Evolutionary conservation across 2,113 vertebrate species (phyloP), one percentile per base, ranked within the genome.

Genomic region (Pseudois nayaur): DNA sequence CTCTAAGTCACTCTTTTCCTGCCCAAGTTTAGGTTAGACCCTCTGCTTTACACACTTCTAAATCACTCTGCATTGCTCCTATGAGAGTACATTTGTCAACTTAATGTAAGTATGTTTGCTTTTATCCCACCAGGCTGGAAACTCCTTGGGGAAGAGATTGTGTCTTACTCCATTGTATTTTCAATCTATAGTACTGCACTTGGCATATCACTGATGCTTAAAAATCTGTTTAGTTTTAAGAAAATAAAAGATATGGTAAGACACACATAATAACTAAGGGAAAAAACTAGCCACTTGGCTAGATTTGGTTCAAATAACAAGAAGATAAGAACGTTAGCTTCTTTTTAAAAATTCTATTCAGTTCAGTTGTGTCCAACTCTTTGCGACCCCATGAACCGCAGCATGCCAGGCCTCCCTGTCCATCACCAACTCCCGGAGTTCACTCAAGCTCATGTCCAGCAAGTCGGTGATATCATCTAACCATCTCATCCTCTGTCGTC

Each of bases 241-340:
- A 59, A 94, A 95, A 83, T 85, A 91, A 96, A 96, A 94, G 11
- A 33, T 95, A 86, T 36, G 3, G 23, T 93, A 50, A 92, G 43
- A 50, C 60, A 64, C 3, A 50, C 36, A 27, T 78, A 62, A 55
- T 91, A 88, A 60, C 43, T 91, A 40, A 43, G 40, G 23, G 25
- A 8, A 81, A 59, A 95, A 67, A 71, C 19, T 89, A 94, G 21
- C 9, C 36, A 92, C 59, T 31, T 83, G 52, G 45, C 21, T 94
- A 59, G 40, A 87, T 87, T 95, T 78, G 25, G 31, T 88, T 97
- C 62, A 96, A 6, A 33, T 78, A 76, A 67, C 31, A 76, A 64
- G 19, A 96, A 45, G 33, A 21, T 78, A 86, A 64, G 64, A 89
- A 54, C 16, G 31, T 92, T 91, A 74, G 48, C 43, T 6, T 45